phyloP scores from a whole-genome alignment of 2,797 vertebrate species.

The Aplochiton taeniatus region DNA sequence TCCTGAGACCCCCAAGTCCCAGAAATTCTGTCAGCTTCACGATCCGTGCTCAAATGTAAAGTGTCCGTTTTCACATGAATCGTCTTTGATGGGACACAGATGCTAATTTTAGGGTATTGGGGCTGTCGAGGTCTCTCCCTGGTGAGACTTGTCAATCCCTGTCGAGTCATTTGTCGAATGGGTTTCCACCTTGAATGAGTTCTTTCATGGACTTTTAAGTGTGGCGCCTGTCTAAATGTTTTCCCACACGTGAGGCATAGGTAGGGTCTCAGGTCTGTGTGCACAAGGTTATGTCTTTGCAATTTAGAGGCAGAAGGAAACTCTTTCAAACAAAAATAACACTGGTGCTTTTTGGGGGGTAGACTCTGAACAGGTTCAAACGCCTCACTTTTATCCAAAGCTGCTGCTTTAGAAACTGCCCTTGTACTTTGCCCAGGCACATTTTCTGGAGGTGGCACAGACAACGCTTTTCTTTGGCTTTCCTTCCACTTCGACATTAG shows the following conservation, averaged over 20 bases:
- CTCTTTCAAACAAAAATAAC: conserved; percentile 76
- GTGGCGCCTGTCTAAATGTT: conserved; percentile 76
- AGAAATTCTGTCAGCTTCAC: no score
- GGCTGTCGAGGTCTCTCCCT: conserved; percentile 8
- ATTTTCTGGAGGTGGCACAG: no score
- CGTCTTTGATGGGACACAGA: conserved; percentile 5
- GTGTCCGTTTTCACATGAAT: neutral
- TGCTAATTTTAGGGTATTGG: conserved; percentile 14
- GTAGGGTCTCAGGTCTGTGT: conserved; percentile 79
- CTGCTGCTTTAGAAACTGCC: conserved; percentile 15
- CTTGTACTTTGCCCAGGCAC: no score
- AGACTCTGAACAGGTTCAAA: conserved; percentile 5
- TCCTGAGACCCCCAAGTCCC: neutral
- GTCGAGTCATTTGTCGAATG: neutral
- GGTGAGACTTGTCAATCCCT: neutral
- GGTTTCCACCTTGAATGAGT: conserved; percentile 27
- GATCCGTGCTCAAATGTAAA: neutral
- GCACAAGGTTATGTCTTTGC: conserved; percentile 78
- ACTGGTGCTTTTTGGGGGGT: conserved; percentile 60
- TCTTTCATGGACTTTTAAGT: conserved; percentile 77
- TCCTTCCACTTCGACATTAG: no score
- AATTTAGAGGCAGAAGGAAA: conserved; percentile 80
- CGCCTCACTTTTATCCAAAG: neutral
- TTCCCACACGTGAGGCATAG: conserved; percentile 77
- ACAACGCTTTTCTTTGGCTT: no score